These are phyloP conservation scores for Silurus glanis DNA, from an alignment of 2,113 vertebrate species.

Conservation along the genomic window DNA sequence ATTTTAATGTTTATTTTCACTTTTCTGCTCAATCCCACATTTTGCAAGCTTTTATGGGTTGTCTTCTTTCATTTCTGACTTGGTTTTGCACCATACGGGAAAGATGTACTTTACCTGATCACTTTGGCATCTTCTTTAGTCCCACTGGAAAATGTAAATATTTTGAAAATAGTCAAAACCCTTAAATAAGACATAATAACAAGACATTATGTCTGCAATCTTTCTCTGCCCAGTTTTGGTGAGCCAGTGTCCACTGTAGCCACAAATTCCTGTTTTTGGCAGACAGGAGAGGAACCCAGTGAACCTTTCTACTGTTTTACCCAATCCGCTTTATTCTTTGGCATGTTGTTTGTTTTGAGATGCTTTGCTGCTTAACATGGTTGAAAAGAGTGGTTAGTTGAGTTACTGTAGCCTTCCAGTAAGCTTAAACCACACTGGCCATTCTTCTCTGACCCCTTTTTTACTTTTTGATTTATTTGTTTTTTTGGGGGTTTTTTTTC, in stretches of 20 bases:
- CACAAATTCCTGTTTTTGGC: background rate
- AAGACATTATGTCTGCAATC: background rate
- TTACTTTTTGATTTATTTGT: background rate
- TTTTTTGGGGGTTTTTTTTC: background rate
- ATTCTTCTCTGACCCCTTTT: too few relatives aligned
- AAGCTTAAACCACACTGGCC: too few relatives aligned
- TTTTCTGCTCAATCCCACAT: background rate
- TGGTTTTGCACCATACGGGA: background rate
- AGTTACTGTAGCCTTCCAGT: too few relatives aligned
- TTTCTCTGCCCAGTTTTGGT: background rate
- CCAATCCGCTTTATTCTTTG: background rate
- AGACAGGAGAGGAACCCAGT: background rate
- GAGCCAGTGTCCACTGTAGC: background rate
- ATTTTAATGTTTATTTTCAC: too few relatives aligned
- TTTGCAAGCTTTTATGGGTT: background rate
- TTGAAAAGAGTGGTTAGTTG: too few relatives aligned
- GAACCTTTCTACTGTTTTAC: background rate
- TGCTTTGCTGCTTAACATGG: background rate
- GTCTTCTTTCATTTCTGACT: background rate
- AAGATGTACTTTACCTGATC: background rate
- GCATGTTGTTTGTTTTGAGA: background rate
- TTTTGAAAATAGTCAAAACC: background rate
- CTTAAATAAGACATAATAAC: background rate
- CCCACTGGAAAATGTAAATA: background rate
- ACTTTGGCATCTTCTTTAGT: background rate